phyloP scores from a whole-genome alignment of 2,113 vertebrate species.

The Python bivittatus region DNA sequence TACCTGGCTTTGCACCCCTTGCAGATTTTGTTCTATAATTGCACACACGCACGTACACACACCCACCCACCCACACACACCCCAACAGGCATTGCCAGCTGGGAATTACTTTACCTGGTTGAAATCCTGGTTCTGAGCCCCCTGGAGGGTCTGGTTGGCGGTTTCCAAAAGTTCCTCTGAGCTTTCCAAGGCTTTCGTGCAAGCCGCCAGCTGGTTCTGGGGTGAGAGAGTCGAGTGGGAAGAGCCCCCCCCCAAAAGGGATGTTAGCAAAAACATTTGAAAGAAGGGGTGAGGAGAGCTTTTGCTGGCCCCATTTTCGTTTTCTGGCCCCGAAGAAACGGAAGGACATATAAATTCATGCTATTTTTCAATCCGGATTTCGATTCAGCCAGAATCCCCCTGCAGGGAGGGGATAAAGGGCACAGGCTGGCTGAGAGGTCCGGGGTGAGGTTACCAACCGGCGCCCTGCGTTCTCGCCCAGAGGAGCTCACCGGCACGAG shows the following conservation, averaged over 20 bases:
- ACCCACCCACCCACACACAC: fast-evolving
- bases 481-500: neutral
- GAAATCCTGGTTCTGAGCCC: slow-evolving; percentile 80
- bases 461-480: neutral
- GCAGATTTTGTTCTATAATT: neutral
- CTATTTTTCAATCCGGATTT: neutral
- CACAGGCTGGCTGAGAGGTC: neutral
- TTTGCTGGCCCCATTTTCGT: neutral
- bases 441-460: neutral
- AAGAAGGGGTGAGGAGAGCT: neutral
- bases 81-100: fast-evolving
- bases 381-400: neutral
- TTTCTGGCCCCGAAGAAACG: neutral
- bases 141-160: slow-evolving; percentile 91
- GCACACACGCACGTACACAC: neutral
- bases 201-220: slow-evolving; percentile 88
- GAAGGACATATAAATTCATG: neutral
- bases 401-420: neutral
- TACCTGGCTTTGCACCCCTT: neutral
- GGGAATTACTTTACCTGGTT: slow-evolving; percentile 73
- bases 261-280: neutral
- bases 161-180: slow-evolving; percentile 92
- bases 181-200: slow-evolving; percentile 92
- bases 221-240: neutral
- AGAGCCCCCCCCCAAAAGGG: neutral